Conservation (phyloP, 2,888 invertebrate species). For the Luffia ferchaultella region DNA sequence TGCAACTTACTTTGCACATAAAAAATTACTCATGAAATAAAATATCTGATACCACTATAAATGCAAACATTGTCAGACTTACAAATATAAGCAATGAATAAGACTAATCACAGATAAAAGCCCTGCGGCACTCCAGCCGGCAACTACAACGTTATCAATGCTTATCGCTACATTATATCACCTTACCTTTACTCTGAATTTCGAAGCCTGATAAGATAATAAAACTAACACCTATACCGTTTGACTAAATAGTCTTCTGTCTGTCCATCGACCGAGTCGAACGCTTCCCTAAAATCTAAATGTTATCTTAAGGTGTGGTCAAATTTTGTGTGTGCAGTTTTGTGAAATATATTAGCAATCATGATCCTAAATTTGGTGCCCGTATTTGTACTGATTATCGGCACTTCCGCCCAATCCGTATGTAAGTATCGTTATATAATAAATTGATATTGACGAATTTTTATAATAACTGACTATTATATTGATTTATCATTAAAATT, state of each 20-base stretch:
- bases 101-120: neutral
- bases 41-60: too few relatives aligned
- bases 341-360: neutral
- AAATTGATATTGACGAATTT: too few relatives aligned
- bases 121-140: neutral
- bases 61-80: neutral
- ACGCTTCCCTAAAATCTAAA: neutral
- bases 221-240: neutral
- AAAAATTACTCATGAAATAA: too few relatives aligned
- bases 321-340: neutral
- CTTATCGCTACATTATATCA: constrained; percentile 23
- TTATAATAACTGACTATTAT: too few relatives aligned
- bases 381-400: neutral
- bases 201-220: constrained; percentile 50
- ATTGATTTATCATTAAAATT: too few relatives aligned
- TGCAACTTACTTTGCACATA: too few relatives aligned
- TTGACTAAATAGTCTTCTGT: too few relatives aligned
- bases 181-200: constrained; percentile 47
- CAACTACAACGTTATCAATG: neutral
- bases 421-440: too few relatives aligned
- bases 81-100: neutral
- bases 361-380: neutral
- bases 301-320: neutral
- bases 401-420: neutral
- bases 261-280: neutral